Evolutionary conservation across 2,888 invertebrate genomes (phyloP), one percentile per base, ranked within the genome.

Genomic region (Podabrus alpinus): DNA sequence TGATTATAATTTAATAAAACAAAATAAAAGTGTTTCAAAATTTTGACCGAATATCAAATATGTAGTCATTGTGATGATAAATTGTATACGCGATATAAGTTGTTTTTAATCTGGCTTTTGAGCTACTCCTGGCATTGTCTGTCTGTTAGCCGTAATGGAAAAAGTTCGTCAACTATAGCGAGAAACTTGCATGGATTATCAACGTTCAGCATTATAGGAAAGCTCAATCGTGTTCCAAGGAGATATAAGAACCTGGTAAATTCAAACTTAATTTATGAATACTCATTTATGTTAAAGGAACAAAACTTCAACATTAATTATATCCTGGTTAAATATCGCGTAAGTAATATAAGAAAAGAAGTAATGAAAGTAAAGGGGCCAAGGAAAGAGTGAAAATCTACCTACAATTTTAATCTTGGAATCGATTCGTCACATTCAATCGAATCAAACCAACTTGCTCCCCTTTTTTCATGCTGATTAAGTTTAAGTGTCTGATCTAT

Each of bases 61-160:
- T 64, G 17, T 64, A 64, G 21, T 19, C 62, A 60, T 69, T 71
- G 64, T 78, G 79, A 76, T 82, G 82, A 83, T 82, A 81, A 82
- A 83, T 82, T 82, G 74, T 76, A 81, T 80, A 81, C 78, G 77
- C 77, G 76, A 80, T 81, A 80, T 80, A 82, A 81, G 81, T 81
- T 82, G 81, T 81, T 83, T 82, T 82, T 82, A 81, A 83, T 83
- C 82, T 82, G 80, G 79, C 81, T 80, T 81, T 82, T 81, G 80
- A 84, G 79, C 78, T 79, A 78, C 76, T 76, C 80, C 81, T 64
- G 60, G 80, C 81, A 83, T 84, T 84, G 84, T 84, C 83, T 83
- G 81, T 82, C 81, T 84, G 83, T 83, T 83, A 81, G 82, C 82
- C 82, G 82, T 84, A 85, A 85, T 85, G 84, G 85, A 85, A 84